These are phyloP conservation scores for Tauraco hartlaubi DNA, from an alignment of 2,797 vertebrate species.

Conservation along the genomic window DNA sequence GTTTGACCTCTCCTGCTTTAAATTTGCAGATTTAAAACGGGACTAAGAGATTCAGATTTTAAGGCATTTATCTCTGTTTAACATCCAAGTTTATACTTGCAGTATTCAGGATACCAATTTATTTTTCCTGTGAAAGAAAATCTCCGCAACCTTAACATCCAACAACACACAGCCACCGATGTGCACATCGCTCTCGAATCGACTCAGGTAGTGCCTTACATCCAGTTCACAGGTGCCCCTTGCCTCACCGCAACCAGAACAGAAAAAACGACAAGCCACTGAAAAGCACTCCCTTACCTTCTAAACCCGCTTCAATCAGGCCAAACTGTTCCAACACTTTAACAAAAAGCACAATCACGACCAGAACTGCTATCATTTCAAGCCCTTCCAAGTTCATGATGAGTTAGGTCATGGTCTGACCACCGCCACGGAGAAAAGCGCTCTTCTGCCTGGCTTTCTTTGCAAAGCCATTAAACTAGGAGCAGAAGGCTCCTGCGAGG, in stretches of 20 bases:
- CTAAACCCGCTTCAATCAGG: slow-evolving; percentile 90
- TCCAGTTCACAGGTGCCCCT: slow-evolving; percentile 12
- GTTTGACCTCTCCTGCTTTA: neutral
- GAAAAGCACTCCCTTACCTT: slow-evolving; percentile 89
- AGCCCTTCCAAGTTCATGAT: slow-evolving; percentile 98
- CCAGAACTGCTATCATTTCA: slow-evolving; percentile 96
- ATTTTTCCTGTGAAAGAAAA: slow-evolving; percentile 5
- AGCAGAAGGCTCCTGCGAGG: slow-evolving; percentile 80
- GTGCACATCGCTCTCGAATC: neutral
- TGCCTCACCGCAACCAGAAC: neutral
- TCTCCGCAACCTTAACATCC: neutral
- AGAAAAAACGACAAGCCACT: slow-evolving; percentile 61
- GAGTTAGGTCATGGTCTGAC: slow-evolving; percentile 88
- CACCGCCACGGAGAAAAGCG: slow-evolving; percentile 78
- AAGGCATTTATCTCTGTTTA: neutral
- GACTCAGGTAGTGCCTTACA: neutral
- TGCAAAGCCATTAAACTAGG: slow-evolving; percentile 87
- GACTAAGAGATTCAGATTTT: neutral
- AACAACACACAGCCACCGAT: neutral
- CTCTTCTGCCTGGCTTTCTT: slow-evolving; percentile 76
- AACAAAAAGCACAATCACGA: slow-evolving; percentile 95
- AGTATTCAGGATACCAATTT: neutral
- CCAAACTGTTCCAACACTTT: slow-evolving; percentile 98
- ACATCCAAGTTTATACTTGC: neutral
- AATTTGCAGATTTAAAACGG: neutral